These are phyloP conservation scores for Venustaconcha ellipsiformis DNA, from an alignment of 1,140 invertebrate genomes.

Conservation along the genomic window DNA sequence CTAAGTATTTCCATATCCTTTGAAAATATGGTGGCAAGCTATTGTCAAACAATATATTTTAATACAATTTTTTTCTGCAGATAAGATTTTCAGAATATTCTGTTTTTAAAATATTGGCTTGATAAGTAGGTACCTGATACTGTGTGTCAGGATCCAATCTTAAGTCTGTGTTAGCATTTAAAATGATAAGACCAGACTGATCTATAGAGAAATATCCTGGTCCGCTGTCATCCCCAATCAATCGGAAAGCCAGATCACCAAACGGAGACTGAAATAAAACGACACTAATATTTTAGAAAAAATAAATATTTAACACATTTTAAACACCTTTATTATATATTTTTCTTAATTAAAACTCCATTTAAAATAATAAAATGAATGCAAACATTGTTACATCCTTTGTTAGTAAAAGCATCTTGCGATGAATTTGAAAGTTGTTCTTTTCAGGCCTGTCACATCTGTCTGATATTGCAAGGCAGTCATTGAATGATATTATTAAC, in stretches of 20 bases:
- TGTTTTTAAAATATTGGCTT: too few relatives aligned
- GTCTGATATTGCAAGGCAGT: too few relatives aligned
- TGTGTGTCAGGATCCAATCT: constrained; percentile 18
- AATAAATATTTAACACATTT: not conserved
- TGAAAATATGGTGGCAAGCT: too few relatives aligned
- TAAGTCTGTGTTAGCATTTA: constrained; percentile 25
- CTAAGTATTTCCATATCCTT: too few relatives aligned
- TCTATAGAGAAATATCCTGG: constrained; percentile 46
- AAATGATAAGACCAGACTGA: constrained; percentile 32
- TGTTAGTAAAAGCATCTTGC: too few relatives aligned
- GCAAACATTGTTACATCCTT: not conserved
- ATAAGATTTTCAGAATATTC: too few relatives aligned
- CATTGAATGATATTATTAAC: too few relatives aligned
- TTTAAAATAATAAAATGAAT: not conserved
- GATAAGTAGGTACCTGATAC: constrained; percentile 25
- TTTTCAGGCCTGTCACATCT: too few relatives aligned
- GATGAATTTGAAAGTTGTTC: too few relatives aligned
- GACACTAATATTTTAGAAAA: not conserved
- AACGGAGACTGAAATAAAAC: constrained; percentile 43
- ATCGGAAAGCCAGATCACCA: constrained; percentile 40
- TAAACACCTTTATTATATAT: not conserved
- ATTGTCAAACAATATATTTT: too few relatives aligned
- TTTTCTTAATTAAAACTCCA: not conserved
- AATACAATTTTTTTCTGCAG: too few relatives aligned
- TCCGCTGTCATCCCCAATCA: constrained; percentile 58